Conservation (phyloP, 2,888 invertebrate species). For the Apocheima hispidaria region DNA sequence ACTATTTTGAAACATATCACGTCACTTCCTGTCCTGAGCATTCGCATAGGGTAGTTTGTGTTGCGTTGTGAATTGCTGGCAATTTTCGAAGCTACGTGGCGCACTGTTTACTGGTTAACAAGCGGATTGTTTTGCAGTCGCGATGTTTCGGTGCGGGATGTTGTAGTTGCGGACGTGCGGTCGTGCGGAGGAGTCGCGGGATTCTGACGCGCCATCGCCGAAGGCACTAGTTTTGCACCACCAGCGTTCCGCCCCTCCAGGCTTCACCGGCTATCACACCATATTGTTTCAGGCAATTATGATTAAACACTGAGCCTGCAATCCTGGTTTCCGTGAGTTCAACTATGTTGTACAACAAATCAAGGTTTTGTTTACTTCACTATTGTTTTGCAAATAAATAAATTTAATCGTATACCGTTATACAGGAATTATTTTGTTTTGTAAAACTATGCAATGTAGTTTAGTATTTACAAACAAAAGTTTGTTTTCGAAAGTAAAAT, state of each 20-base stretch:
- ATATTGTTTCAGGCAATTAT: conserved; percentile 30
- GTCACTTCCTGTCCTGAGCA: conserved; percentile 65
- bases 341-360: conserved; percentile 8
- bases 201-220: conserved; percentile 8
- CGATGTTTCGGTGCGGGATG: conserved; percentile 15
- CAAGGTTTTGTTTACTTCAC: conserved; percentile 20
- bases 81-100: neutral
- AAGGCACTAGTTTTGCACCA: conserved; percentile 30
- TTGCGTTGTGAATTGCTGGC: neutral
- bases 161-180: conserved; percentile 14
- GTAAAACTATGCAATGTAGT: neutral
- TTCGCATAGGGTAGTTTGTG: conserved; percentile 58
- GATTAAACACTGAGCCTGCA: conserved; percentile 20
- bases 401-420: too few species aligned
- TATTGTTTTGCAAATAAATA: too few species aligned
- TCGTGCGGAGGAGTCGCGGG: conserved; percentile 18
- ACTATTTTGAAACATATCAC: conserved; percentile 74
- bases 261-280: conserved; percentile 15
- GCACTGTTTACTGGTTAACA: conserved; percentile 9
- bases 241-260: conserved; percentile 24
- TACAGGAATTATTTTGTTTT: conserved; percentile 18
- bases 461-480: neutral
- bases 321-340: conserved; percentile 19
- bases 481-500: neutral
- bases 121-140: conserved; percentile 10